Evolutionary conservation across 1,140 invertebrate genomes (phyloP).

Genomic region (Diabrotica virgifera): DNA sequence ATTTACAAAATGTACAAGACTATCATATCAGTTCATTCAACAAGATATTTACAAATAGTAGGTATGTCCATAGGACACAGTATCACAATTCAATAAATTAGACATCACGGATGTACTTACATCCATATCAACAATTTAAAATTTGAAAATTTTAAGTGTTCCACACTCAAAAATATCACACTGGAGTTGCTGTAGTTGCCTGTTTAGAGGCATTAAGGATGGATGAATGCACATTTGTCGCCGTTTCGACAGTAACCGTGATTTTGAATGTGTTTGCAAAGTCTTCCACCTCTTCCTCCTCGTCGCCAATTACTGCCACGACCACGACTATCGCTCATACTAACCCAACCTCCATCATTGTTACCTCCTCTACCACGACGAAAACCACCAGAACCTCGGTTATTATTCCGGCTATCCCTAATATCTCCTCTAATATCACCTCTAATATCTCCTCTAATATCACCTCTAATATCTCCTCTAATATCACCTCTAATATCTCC

Average conservation of each 20-base stretch:
- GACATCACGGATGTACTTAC: background rate
- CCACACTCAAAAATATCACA: constrained; percentile 7
- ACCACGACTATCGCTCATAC: constrained; percentile 19
- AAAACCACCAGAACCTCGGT: constrained; percentile 38
- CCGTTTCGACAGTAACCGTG: constrained; percentile 72
- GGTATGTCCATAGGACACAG: background rate
- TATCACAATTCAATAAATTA: background rate
- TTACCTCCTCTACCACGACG: constrained; percentile 43
- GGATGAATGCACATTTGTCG: constrained; percentile 73
- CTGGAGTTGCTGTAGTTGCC: constrained; percentile 7
- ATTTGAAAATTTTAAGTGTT: constrained; percentile 5
- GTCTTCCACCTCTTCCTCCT: constrained; percentile 52
- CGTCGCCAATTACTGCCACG: constrained; percentile 50
- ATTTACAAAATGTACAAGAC: too few relatives aligned
- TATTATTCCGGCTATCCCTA: constrained; percentile 23
- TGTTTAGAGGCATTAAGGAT: constrained; percentile 50
- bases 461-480: too few relatives aligned
- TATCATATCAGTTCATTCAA: too few relatives aligned
- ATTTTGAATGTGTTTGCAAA: constrained; percentile 75
- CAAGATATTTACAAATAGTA: constrained; percentile 26
- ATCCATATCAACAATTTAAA: background rate
- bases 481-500: too few relatives aligned
- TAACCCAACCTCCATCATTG: constrained; percentile 27
- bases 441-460: too few relatives aligned
- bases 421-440: too few relatives aligned